Percentiles rank a stretch among this genome's conserved stretches.
Conservation (phyloP, 2,113 vertebrate species). For the Myotis yumanensis region DNA sequence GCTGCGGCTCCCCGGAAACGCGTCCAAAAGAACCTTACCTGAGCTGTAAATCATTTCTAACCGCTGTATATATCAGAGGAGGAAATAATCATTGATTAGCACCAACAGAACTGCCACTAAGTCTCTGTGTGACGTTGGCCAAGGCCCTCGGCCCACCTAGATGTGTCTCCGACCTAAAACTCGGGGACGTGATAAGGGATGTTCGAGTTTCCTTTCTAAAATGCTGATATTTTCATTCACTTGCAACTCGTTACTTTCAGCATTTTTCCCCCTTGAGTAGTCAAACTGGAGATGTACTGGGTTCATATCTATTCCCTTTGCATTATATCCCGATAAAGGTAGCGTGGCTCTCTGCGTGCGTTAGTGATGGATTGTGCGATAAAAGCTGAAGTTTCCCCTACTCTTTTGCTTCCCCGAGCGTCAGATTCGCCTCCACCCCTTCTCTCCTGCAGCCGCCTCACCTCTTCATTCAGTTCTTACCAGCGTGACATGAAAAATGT, state of each 20-base stretch:
- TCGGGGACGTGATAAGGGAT: not conserved
- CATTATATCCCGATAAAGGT: slow-evolving; percentile 17
- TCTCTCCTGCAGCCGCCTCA: not conserved
- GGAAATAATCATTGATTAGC: not conserved
- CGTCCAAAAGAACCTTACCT: not conserved
- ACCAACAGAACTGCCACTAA: not conserved
- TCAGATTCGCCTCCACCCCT: not conserved
- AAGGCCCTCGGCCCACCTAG: not conserved
- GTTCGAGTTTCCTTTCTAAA: not conserved
- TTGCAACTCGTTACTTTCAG: not conserved
- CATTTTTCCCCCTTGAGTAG: not conserved
- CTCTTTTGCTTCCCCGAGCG: not conserved
- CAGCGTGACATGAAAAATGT: slow-evolving; percentile 43
- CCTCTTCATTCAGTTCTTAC: not conserved
- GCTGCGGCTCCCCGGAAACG: not conserved
- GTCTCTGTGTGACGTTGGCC: not conserved
- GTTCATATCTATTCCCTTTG: slow-evolving; percentile 1
- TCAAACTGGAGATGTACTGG: not conserved
- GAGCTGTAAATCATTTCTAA: not conserved
- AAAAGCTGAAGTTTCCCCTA: not conserved
- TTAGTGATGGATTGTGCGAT: not conserved
- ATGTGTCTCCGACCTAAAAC: not conserved
- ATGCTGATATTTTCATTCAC: not conserved
- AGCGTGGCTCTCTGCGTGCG: not conserved
- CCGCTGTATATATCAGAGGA: not conserved